Base-by-base conservation (phyloP, 1,140 invertebrate genomes). In the Heliconius congener region DNA sequence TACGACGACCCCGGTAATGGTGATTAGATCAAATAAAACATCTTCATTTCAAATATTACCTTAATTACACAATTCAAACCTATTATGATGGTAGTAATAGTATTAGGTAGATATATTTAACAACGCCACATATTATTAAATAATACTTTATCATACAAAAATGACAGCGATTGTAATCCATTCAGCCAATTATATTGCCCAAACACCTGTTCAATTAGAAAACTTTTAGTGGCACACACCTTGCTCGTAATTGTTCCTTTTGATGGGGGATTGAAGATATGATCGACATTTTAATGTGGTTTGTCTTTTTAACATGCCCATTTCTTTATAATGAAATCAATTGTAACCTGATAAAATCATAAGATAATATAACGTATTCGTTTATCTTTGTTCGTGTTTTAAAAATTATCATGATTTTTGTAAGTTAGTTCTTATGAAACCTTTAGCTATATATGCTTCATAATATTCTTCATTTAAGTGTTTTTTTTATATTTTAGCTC, bases 81-180 rank as follows among this genome's bases (percentile, higher is more conserved):
- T 4, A 23, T 16, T 13, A 30, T 16, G 13, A 30, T 4, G 11
- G 27, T 3, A 13, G 60, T 30, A 27, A 5, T 66, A 66, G 42
- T 46, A 46, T 46, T 16, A 46, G 42, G 60, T 23, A 66, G 8
- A 16, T 11, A 46, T 46, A 46, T 16, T 30, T 23, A 66, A 66
- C 11, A 30, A 66, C 60, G 27, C 23, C 60, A 66, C 27, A 66
- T 30, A 66, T 30, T 16, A 66, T 66, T 27, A 66, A 27, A 30
- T 66, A 66, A 66, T 30, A 66, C 8, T 66, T 66, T 66, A 66
- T 66, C 23, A 66, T 27, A 30, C 11, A 66, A 27, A 66, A 66
- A 66, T 66, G 60, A 66, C 60, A 30, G 60, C 60, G 60, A 66
- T 66, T 66, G 60, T 66, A 66, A 66, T 66, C 13, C 27, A 66